Base-by-base conservation (phyloP, 53 echinoderm and acorn worm species). In the Patiria pectinifera region DNA sequence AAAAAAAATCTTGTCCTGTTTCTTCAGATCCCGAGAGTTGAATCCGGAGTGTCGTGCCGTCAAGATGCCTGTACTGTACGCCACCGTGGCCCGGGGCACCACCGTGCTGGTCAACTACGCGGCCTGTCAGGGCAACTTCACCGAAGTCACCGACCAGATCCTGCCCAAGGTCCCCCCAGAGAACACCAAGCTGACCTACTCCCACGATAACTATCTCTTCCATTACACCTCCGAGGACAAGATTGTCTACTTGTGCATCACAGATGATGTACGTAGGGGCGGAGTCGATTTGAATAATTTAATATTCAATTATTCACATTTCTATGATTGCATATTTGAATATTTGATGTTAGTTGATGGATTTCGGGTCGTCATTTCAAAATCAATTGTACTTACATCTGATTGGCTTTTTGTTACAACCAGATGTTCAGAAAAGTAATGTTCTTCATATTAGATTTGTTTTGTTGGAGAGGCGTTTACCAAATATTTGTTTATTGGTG, bases 181-280 rank as follows among this genome's bases (percentile, higher is more conserved):
- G 93, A 98, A 98, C 80, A 95, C 99, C 75, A 98, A 98, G 86
- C 83, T 98, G 86, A 98, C 99, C 9, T 98, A 98, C 93, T 96
- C 99, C 0, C 96, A 98, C 70, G 99, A 94, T 21, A 87, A 77
- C 66, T 98, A 98, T 49, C 92, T 98, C 53, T 98, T 98, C 75
- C 99, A 98, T 76, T 98, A 98, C 89, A 94, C 97, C 70, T 94
- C 99, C 14, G 96, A 97, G 12, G 96, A 98, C 48, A 95, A 95
- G 91, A 95, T 98, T 25, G 93, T 97, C 48, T 98, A 97, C 86
- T 89, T 98, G 59, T 98, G 99, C 74, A 97, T 98, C 62, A 97
- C 99, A 93, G 99, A 98, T 94, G 99, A 98, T 94, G 99, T 98
- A 85, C 93, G 99, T 95, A 23, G 8, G 8, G 8, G 6, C 53